Base-by-base conservation (phyloP, 2,113 vertebrate genomes). In the Saccopteryx bilineata region DNA sequence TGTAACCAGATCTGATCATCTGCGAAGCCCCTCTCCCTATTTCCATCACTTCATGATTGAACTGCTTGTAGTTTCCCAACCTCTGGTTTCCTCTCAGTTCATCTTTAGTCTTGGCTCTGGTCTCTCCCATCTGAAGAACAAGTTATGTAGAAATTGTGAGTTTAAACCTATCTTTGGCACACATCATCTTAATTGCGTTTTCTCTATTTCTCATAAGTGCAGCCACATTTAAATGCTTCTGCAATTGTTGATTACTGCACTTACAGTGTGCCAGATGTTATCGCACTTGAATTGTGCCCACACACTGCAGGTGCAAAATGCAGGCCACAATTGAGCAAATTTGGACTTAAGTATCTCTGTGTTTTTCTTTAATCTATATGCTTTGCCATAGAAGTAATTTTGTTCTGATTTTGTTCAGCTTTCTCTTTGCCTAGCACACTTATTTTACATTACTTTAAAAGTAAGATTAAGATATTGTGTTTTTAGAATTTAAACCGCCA, bases 191-290 rank as follows among this genome's bases (percentile, higher is more conserved):
- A 96, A 97, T 91, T 96, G 81, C 79, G 0, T 89, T 91, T 92
- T 94, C 74, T 83, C 54, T 92, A 54, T 89, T 87, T 68, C 18
- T 50, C 15, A 18, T 91, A 96, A 96, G 83, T 87, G 26, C 68
- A 96, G 74, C 26, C 91, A 97, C 69, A 95, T 96, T 96, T 97
- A 90, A 91, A 95, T 90, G 75, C 88, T 83, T 93, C 61, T 72
- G 91, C 91, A 94, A 90, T 96, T 97, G 96, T 96, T 95, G 94
- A 97, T 97, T 96, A 91, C 92, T 74, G 33, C n/a, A 75, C 94
- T 97, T 82, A 96, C 83, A 97, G 94, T 94, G 84, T 94, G 91
- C 96, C 97, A 97, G 97, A 96, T 98, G 97, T 87, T 92, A 95
- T 94, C 92, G 88, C 78, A 33, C 96, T 93, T 94, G 86, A 95